Conservation (phyloP, 2,888 invertebrate species). For the Hartigia nigra region DNA sequence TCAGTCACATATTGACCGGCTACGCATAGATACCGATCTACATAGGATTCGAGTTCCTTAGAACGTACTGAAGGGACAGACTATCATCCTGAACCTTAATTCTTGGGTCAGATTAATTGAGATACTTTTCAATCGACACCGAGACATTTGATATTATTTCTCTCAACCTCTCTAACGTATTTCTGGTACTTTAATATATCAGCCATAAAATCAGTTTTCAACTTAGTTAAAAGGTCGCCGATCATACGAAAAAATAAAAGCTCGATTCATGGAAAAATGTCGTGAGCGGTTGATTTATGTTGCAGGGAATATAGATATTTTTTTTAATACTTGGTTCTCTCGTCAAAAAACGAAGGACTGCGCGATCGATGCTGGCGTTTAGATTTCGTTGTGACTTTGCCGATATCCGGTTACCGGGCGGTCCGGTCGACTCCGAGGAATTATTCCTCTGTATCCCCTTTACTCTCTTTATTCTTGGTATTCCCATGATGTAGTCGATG, state of each 20-base stretch:
- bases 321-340: background rate
- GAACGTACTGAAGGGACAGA: background rate
- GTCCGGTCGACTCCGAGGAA: slow-evolving; percentile 1
- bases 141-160: background rate
- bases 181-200: background rate
- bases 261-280: background rate
- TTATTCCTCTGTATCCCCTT: background rate
- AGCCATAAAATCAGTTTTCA: background rate
- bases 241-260: background rate
- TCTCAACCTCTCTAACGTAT: background rate
- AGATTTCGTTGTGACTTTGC: slow-evolving; percentile 16
- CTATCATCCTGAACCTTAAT: background rate
- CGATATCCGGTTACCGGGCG: slow-evolving; percentile 17
- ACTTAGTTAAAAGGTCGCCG: background rate
- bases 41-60: background rate
- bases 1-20: background rate
- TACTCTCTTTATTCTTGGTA: background rate
- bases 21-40: background rate
- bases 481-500: background rate
- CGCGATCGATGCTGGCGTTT: slow-evolving; percentile 5
- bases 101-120: background rate
- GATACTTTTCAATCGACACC: background rate
- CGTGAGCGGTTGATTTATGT: background rate
- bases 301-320: background rate
- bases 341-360: background rate